Conservation (phyloP, 2,888 invertebrate genomes). For the Stenotaenia linearis region DNA sequence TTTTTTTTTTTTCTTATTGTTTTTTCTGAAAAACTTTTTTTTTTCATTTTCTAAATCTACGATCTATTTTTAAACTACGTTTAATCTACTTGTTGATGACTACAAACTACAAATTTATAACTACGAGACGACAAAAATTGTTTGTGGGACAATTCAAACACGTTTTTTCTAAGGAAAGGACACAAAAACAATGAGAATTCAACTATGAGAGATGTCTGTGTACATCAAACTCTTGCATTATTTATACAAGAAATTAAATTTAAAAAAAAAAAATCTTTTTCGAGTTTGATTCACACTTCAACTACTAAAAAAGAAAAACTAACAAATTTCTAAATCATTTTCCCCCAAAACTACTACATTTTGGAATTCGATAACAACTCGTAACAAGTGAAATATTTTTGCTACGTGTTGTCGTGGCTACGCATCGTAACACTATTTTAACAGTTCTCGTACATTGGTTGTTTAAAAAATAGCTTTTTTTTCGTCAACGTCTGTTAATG, state of each 20-base stretch:
- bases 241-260: neutral
- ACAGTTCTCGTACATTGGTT: neutral
- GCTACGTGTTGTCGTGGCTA: slow-evolving; percentile 17
- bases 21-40: neutral
- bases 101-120: slow-evolving; percentile 16
- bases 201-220: neutral
- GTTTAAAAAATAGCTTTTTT: slow-evolving; percentile 35
- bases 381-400: slow-evolving; percentile 17
- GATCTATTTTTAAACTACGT: neutral
- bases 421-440: neutral
- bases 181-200: slow-evolving; percentile 26
- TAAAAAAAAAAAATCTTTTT: neutral
- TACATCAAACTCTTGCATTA: neutral
- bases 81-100: slow-evolving; percentile 7
- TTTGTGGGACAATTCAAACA: neutral
- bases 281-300: neutral
- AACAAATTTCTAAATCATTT: neutral
- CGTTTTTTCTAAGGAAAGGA: slow-evolving; percentile 10
- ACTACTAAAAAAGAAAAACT: neutral
- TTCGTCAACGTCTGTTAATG: slow-evolving; percentile 21
- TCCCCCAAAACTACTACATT: slow-evolving; percentile 13
- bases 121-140: slow-evolving; percentile 2
- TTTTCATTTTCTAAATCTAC: neutral
- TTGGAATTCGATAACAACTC: neutral
- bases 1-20: neutral